phyloP scores from a whole-genome alignment of 2,888 invertebrate species.

The Ypsolopha sequella region DNA sequence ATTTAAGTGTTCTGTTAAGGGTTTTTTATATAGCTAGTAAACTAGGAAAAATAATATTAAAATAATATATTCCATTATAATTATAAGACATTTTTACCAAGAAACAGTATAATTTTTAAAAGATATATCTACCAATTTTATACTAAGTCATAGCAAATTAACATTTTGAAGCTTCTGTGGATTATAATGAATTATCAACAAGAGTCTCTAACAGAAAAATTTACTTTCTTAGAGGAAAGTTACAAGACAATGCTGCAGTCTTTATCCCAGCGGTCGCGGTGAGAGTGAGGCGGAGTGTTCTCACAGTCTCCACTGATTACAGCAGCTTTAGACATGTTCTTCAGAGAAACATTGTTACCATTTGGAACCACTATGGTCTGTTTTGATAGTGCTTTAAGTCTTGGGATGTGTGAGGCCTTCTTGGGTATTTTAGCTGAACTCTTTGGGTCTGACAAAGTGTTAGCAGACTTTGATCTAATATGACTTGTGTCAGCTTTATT shows the following conservation, averaged over 20 bases:
- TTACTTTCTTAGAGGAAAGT: background rate
- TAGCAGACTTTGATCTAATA: slow-evolving; percentile 55
- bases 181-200: background rate
- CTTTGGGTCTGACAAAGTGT: slow-evolving; percentile 37
- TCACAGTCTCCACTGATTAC: slow-evolving; percentile 52
- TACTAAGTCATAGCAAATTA: background rate
- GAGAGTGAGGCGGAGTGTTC: slow-evolving; percentile 61
- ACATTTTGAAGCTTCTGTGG: background rate
- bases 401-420: slow-evolving; percentile 54
- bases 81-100: background rate
- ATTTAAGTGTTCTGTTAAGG: too few species aligned
- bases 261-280: slow-evolving; percentile 62
- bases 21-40: too few species aligned
- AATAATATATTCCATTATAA: background rate
- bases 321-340: slow-evolving; percentile 37
- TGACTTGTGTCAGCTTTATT: slow-evolving; percentile 49
- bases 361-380: slow-evolving; percentile 27
- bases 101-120: background rate
- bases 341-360: slow-evolving; percentile 46
- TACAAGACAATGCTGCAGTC: slow-evolving; percentile 58
- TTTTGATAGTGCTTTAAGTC: slow-evolving; percentile 48
- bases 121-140: background rate
- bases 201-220: background rate
- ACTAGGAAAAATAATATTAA: background rate
- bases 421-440: slow-evolving; percentile 29